A percentile compares a stretch with the other conserved stretches of the same genome.
Evolutionary conservation across 2,113 vertebrate species (phyloP).

Genomic region (Hymenochirus boettgeri): DNA sequence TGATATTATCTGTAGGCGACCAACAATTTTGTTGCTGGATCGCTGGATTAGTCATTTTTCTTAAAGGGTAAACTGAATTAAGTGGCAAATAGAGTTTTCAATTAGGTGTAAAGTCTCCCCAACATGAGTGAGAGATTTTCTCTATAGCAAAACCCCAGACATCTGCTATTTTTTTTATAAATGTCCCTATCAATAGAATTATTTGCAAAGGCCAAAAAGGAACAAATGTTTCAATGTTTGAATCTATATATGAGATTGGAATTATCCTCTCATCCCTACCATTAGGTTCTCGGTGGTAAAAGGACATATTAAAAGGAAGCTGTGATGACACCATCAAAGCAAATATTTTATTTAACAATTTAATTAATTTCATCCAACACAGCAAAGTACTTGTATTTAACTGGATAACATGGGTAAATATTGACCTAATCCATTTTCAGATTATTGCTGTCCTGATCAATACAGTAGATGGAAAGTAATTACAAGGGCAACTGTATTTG

Average conservation of each 20-base stretch:
- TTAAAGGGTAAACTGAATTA: no score
- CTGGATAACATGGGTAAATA: slow-evolving; percentile 24
- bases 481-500: slow-evolving; percentile 31
- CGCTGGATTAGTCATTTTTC: no score
- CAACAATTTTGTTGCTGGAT: no score
- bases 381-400: slow-evolving; percentile 19
- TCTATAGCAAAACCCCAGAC: no score
- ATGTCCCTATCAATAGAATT: neutral
- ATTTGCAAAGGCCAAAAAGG: neutral
- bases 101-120: no score
- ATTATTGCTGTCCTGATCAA: slow-evolving; percentile 25
- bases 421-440: slow-evolving; percentile 15
- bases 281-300: slow-evolving; percentile 4
- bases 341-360: slow-evolving; percentile 34
- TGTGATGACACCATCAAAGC: slow-evolving; percentile 20
- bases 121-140: no score
- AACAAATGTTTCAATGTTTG: neutral
- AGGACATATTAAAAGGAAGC: slow-evolving; percentile 26
- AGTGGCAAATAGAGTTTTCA: no score
- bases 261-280: neutral
- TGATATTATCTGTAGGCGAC: no score
- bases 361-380: slow-evolving; percentile 34
- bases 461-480: slow-evolving; percentile 34
- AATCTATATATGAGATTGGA: neutral
- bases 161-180: no score